Percentiles rank a stretch among this genome's conserved stretches.
Evolutionary conservation across 2,888 invertebrate species (phyloP).

Genomic region (Hyppa rectilinea): DNA sequence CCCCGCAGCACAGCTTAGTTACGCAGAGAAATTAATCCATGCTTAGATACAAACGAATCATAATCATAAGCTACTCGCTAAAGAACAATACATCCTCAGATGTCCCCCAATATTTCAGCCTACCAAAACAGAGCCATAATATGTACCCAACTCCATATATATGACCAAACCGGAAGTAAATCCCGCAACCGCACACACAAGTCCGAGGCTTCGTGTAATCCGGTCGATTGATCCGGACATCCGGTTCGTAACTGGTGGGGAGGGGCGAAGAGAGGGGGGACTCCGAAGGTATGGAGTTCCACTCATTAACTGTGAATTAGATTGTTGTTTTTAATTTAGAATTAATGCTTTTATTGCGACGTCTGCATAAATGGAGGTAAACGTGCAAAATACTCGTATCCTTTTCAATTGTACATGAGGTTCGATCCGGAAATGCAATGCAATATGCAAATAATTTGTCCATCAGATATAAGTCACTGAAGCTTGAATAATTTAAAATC

Average conservation of each 20-base stretch:
- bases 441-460: no score
- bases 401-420: not conserved
- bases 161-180: slow-evolving; percentile 38
- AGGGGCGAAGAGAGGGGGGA: not conserved
- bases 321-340: not conserved
- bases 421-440: not conserved
- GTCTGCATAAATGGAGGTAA: slow-evolving; percentile 14
- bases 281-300: slow-evolving; percentile 8
- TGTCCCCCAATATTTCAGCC: not conserved
- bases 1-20: no score
- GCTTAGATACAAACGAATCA: not conserved
- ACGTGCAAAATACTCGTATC: not conserved
- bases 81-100: not conserved
- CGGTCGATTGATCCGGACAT: slow-evolving; percentile 58
- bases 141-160: not conserved
- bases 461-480: not conserved
- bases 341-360: slow-evolving; percentile 9
- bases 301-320: slow-evolving; percentile 41
- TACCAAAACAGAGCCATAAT: slow-evolving; percentile 1
- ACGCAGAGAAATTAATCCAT: no score
- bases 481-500: slow-evolving; percentile 2
- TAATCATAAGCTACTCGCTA: not conserved
- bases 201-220: slow-evolving; percentile 44
- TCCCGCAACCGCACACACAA: slow-evolving; percentile 28
- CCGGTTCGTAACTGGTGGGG: slow-evolving; percentile 15